phyloP scores from a whole-genome alignment of 2,113 vertebrate genomes.

The Hemiprocne comata region DNA sequence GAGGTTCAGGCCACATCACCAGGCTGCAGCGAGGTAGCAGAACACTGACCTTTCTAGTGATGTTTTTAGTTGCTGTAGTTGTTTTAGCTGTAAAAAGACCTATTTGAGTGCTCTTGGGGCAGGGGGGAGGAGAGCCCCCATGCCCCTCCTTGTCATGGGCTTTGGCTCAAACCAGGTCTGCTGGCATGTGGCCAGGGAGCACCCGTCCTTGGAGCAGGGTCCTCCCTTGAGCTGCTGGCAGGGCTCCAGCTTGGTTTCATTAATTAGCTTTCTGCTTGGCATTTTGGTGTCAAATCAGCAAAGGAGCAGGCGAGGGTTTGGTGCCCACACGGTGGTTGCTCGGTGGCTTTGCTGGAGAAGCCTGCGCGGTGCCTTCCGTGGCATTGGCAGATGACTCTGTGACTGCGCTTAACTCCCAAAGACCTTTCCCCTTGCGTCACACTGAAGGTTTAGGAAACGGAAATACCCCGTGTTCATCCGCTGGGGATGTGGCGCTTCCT shows the following conservation, averaged over 20 bases:
- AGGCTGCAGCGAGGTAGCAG: background rate
- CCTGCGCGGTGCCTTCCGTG: fast-evolving
- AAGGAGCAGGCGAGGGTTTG: background rate
- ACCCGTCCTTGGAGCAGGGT: fast-evolving
- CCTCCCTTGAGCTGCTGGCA: background rate
- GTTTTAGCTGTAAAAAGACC: background rate
- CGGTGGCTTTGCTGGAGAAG: background rate
- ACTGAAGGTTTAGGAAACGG: background rate
- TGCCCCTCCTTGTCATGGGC: background rate
- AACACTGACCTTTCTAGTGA: background rate
- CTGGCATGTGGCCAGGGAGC: background rate
- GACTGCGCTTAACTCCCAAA: background rate
- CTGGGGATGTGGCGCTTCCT: fast-evolving
- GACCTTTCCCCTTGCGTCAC: background rate
- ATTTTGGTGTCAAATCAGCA: background rate
- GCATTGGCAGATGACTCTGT: background rate
- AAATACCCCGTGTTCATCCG: background rate
- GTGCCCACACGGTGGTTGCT: fast-evolving
- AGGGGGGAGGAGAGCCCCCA: background rate
- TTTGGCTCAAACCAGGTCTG: background rate
- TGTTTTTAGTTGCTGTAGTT: background rate
- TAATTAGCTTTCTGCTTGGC: background rate
- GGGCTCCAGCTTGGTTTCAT: background rate
- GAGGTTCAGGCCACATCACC: background rate
- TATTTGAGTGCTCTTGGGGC: background rate